phyloP scores from a whole-genome alignment of 1,140 invertebrate species.

The Neocloeon triangulifer region DNA sequence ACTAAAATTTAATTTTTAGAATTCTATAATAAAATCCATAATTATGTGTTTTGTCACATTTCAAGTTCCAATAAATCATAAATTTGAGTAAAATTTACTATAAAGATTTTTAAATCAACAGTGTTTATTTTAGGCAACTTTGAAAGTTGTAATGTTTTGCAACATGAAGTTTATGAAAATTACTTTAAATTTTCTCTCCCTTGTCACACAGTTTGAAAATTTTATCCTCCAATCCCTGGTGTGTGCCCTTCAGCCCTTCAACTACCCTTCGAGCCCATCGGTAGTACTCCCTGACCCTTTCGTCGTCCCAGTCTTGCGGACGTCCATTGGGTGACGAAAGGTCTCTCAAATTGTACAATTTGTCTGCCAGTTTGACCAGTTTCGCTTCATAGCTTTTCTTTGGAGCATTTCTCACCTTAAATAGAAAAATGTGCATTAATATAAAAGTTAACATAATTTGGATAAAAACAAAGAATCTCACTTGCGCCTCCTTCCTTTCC shows the following conservation, averaged over 20 bases:
- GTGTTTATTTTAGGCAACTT: too few species aligned
- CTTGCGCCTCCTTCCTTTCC: conserved; percentile 39
- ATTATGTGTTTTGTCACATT: too few species aligned
- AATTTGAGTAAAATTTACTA: too few species aligned
- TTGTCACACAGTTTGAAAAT: too few species aligned
- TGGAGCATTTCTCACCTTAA: conserved; percentile 44
- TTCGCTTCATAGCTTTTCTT: conserved; percentile 36
- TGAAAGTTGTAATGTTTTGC: too few species aligned
- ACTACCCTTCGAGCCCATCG: conserved; percentile 50
- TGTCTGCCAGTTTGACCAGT: conserved; percentile 65
- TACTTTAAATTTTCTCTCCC: too few species aligned
- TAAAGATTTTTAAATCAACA: too few species aligned
- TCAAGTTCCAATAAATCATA: too few species aligned
- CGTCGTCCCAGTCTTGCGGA: conserved; percentile 39
- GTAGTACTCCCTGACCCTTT: conserved; percentile 39
- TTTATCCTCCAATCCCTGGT: conserved; percentile 30
- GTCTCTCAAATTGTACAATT: conserved; percentile 68
- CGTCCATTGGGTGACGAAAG: conserved; percentile 26
- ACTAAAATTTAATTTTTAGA: too few species aligned
- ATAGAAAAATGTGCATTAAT: not conserved
- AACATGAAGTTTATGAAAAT: too few species aligned
- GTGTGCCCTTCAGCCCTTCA: conserved; percentile 38
- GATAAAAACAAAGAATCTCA: conserved; percentile 13
- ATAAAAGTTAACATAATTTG: not conserved
- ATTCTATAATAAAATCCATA: too few species aligned